Evolutionary conservation across 2,113 vertebrate species (phyloP).

Genomic region (Ornithorhynchus anatinus): DNA sequence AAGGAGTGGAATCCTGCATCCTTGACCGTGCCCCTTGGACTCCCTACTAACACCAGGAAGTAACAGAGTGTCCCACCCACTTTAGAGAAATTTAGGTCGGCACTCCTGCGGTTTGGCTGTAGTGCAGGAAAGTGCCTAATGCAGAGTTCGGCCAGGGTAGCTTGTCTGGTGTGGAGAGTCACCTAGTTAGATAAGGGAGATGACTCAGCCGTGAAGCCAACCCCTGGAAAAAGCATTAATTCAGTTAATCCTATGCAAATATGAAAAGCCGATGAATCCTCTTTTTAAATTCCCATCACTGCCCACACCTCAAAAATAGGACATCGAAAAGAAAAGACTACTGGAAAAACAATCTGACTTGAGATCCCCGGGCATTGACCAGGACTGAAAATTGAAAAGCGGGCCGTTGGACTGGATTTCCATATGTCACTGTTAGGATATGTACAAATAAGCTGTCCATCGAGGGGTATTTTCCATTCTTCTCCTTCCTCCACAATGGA

Average conservation of each 20-base stretch:
- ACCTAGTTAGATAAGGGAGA: background rate
- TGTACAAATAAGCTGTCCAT: background rate
- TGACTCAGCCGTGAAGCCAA: background rate
- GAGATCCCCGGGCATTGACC: background rate
- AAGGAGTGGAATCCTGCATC: too few relatives aligned
- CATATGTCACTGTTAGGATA: background rate
- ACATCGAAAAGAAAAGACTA: constrained; percentile 12
- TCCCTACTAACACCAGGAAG: too few relatives aligned
- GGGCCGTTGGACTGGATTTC: background rate
- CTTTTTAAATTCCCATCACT: background rate
- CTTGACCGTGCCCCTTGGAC: too few relatives aligned
- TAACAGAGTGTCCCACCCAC: too few relatives aligned
- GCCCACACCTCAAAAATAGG: constrained; percentile 2
- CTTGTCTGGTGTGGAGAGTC: background rate
- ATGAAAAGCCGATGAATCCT: constrained; percentile 1
- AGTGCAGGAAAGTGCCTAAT: too few relatives aligned
- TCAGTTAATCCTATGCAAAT: constrained; percentile 19
- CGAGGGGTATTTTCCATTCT: background rate
- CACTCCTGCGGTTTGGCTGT: background rate
- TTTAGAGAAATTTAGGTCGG: too few relatives aligned
- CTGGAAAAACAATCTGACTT: background rate
- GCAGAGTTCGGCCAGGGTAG: too few relatives aligned
- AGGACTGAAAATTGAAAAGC: constrained; percentile 15
- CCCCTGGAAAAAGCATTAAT: background rate
- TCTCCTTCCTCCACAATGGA: background rate